Evolutionary conservation across 1,140 invertebrate species (phyloP).

Genomic region (Apis laboriosa): DNA sequence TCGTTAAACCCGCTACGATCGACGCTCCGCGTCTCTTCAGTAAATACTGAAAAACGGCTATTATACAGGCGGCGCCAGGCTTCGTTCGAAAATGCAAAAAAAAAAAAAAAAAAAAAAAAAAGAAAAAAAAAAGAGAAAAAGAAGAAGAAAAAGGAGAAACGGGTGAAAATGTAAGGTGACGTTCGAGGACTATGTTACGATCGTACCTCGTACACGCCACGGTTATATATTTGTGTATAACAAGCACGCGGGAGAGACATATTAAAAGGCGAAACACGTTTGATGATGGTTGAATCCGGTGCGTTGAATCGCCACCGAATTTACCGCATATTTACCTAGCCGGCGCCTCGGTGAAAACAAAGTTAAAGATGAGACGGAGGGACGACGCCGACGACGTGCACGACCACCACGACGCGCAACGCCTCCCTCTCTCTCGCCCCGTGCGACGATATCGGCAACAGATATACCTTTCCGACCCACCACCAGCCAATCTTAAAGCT

Average conservation of each 20-base stretch:
- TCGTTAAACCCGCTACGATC: conserved; percentile 25
- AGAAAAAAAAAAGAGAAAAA: neutral
- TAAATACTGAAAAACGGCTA: neutral
- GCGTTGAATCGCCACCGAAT: conserved; percentile 50
- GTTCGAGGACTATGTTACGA: neutral
- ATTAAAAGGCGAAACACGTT: conserved; percentile 48
- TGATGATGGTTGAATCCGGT: conserved; percentile 49
- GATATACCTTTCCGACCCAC: conserved; percentile 36
- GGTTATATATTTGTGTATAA: neutral
- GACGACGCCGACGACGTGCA: conserved; percentile 29
- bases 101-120: neutral
- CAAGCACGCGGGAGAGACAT: conserved; percentile 5
- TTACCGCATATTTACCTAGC: conserved; percentile 66
- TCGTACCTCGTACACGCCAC: neutral
- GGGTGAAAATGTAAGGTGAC: conserved; percentile 1
- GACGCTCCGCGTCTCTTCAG: neutral
- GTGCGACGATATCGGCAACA: conserved; percentile 33
- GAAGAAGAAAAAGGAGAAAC: neutral
- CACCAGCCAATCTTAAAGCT: conserved; percentile 58
- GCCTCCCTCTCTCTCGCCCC: conserved; percentile 1
- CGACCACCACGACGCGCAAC: neutral
- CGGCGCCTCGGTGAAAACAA: conserved; percentile 38
- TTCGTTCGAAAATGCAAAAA: neutral
- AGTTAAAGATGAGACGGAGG: conserved; percentile 21
- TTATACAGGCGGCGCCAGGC: conserved; percentile 16